Conservation (phyloP, 2,113 vertebrate species). For the Tragelaphus buxtoni region DNA sequence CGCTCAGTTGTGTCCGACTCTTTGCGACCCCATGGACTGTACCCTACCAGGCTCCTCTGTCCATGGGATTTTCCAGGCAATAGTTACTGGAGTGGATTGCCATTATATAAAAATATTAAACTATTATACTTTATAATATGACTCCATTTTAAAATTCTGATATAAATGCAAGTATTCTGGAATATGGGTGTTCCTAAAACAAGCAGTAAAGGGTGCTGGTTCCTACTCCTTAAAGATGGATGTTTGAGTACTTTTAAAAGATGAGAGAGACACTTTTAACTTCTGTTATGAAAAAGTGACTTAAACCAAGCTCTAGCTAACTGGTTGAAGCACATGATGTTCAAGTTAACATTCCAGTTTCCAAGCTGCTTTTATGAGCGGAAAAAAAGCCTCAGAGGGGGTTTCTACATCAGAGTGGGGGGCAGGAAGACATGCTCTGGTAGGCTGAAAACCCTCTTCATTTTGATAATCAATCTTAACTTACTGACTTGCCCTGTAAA, state of each 20-base stretch:
- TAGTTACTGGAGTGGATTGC: no score
- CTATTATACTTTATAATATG: neutral
- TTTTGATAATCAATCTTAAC: neutral
- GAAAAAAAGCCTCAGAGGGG: neutral
- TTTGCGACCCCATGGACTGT: no score
- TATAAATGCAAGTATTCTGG: neutral
- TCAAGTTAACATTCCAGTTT: neutral
- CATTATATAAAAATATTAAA: neutral
- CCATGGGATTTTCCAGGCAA: no score
- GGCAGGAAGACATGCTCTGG: neutral
- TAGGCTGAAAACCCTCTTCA: neutral
- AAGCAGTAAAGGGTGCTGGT: neutral
- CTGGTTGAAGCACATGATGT: neutral
- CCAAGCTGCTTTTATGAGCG: neutral
- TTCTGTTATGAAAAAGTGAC: conserved; percentile 15
- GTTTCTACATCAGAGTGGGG: neutral
- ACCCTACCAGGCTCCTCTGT: no score
- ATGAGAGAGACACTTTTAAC: neutral
- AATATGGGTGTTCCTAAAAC: conserved; percentile 2
- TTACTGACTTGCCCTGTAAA: neutral
- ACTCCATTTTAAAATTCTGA: neutral
- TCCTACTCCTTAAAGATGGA: neutral
- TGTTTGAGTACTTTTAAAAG: neutral
- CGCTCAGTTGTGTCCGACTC: no score
- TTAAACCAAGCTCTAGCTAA: neutral